Evolutionary conservation across 1,140 invertebrate genomes (phyloP).

Genomic region (Hycleus cichorii): DNA sequence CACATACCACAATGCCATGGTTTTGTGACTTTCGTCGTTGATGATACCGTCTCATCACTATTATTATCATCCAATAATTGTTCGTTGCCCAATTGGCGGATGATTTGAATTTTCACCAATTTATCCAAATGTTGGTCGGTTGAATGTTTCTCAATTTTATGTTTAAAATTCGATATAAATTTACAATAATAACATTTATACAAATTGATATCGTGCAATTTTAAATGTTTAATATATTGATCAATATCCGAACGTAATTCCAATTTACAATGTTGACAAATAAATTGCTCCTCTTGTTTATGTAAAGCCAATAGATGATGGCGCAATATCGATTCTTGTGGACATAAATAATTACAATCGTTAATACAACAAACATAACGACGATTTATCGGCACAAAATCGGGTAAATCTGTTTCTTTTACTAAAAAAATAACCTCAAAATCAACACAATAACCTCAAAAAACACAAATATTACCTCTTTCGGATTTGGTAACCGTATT

Average conservation of each 20-base stretch:
- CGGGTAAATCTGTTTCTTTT: constrained; percentile 42
- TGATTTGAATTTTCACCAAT: constrained; percentile 47
- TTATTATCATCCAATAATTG: constrained; percentile 32
- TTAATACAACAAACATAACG: constrained; percentile 62
- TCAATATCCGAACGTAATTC: constrained; percentile 32
- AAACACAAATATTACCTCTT: constrained; percentile 18
- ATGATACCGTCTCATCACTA: too few species aligned
- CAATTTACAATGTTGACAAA: constrained; percentile 61
- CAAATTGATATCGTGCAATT: constrained; percentile 63
- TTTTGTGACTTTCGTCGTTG: constrained; percentile 43
- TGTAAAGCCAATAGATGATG: constrained; percentile 67
- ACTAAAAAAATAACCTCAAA: too few species aligned
- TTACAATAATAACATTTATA: constrained; percentile 62
- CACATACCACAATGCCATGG: constrained; percentile 66
- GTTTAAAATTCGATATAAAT: constrained; percentile 54
- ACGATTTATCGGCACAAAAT: constrained; percentile 56
- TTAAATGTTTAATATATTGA: constrained; percentile 59
- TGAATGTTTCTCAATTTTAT: constrained; percentile 59
- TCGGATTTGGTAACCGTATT: constrained; percentile 25
- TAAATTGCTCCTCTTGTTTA: constrained; percentile 50
- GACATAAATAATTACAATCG: constrained; percentile 62
- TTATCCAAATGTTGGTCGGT: constrained; percentile 53
- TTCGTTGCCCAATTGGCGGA: constrained; percentile 48
- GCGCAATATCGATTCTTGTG: constrained; percentile 62
- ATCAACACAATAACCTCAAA: constrained; percentile 4